These are phyloP conservation scores for Holacanthus passer DNA, from an alignment of 2,113 vertebrate species.

Conservation along the genomic window DNA sequence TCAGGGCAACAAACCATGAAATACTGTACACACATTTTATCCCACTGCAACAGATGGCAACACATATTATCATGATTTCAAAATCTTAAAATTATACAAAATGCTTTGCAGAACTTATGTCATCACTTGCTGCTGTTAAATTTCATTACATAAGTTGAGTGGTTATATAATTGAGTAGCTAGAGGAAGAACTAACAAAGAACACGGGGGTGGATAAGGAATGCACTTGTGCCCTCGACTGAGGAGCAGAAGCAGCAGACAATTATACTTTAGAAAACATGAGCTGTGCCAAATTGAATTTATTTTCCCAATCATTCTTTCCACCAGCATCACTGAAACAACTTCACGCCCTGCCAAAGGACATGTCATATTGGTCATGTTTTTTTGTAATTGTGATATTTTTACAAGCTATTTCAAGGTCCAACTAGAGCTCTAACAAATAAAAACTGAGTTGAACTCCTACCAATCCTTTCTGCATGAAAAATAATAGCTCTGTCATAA, in stretches of 20 bases:
- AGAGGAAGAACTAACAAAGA: slow-evolving; percentile 63
- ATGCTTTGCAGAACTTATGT: slow-evolving; percentile 53
- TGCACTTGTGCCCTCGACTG: slow-evolving; percentile 35
- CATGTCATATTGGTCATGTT: no score
- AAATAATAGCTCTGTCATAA: not conserved
- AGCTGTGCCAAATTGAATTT: not conserved
- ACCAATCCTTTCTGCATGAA: not conserved
- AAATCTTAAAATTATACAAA: slow-evolving; percentile 53
- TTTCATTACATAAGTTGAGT: slow-evolving; percentile 69
- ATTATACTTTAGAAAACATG: slow-evolving; percentile 15
- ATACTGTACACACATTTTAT: slow-evolving; percentile 1
- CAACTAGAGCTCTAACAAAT: not conserved
- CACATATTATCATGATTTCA: slow-evolving; percentile 24
- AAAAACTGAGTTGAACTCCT: not conserved
- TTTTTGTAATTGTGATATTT: not conserved
- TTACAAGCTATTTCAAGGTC: not conserved
- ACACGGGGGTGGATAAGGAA: slow-evolving; percentile 54
- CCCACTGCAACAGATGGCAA: slow-evolving; percentile 29
- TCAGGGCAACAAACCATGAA: slow-evolving; percentile 3
- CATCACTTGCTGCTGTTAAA: slow-evolving; percentile 47
- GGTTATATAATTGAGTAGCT: slow-evolving; percentile 71
- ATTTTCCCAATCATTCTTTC: not conserved
- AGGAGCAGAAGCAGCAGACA: slow-evolving; percentile 39
- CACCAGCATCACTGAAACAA: not conserved
- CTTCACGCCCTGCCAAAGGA: not conserved